Percentiles rank a stretch among this genome's conserved stretches.
Evolutionary conservation across 2,113 vertebrate species (phyloP).

Genomic region (Ceyx melanurus): DNA sequence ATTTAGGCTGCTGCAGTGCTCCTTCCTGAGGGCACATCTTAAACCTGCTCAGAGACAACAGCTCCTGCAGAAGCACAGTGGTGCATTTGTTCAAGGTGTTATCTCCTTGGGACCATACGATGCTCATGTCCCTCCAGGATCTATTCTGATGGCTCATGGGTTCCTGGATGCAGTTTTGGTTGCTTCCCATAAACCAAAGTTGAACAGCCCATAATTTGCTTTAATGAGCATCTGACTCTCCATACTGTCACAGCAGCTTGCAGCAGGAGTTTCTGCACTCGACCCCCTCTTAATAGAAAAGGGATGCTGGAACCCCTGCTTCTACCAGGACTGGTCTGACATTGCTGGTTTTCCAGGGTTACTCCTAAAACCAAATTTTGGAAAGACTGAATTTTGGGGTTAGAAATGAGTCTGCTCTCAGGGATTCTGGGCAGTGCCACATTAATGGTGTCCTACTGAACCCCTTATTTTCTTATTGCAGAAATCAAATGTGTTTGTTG

Average conservation of each 20-base stretch:
- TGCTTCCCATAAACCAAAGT: not conserved
- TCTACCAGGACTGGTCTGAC: not conserved
- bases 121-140: not conserved
- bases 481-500: not conserved
- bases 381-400: not conserved
- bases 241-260: not conserved
- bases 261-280: not conserved
- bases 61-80: not conserved
- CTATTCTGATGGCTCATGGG: not conserved
- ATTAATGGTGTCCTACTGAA: not conserved
- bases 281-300: not conserved
- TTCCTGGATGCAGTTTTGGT: not conserved
- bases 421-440: not conserved
- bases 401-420: not conserved
- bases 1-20: not conserved
- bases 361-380: not conserved
- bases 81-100: not conserved
- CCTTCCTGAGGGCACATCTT: not conserved
- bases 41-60: not conserved
- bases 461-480: not conserved
- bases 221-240: not conserved
- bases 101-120: not conserved
- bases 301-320: not conserved
- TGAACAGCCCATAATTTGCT: not conserved
- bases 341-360: not conserved